Base-by-base conservation (phyloP, 2,113 vertebrate genomes). In the Pipra filicauda region DNA sequence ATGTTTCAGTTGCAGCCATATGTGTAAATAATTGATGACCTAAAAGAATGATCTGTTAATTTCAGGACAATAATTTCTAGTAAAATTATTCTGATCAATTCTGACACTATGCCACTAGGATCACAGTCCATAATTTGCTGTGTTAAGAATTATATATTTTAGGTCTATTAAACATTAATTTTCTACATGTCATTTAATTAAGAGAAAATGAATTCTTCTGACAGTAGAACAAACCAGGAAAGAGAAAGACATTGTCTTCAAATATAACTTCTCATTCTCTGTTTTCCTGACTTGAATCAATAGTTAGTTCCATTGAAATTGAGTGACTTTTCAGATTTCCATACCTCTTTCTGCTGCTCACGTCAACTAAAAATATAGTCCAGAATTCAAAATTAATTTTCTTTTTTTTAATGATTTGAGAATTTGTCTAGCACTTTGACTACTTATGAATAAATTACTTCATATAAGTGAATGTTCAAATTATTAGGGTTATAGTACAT, bases 21-120 rank as follows among this genome's bases (percentile, higher is more conserved):
- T 94, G 57, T 94, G 39, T 49, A 95, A 93, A 16, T 81, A 95
- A 91, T 58, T 88, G 82, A 75, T 93, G 75, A 95, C 85, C 94
- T 91, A 97, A 95, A 87, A 96, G 80, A 92, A 96, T 86, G 84
- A 97, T 94, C 89, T 92, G 94, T 96, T 98, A 95, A 92, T 91
- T 80, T 65, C 51, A 95, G 91, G 43, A 95, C 30, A 91, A 89
- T 69, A 96, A 88, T 91, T 95, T n/a, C 20, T 48, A 77, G 57
- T 95, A 92, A 97, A 98, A 97, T 97, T 97, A 97, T 96, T 96
- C 97, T 97, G 87, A 95, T 89, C 75, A 79, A 87, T 95, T 85
- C 57, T 97, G 92, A 96, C 91, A 96, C 75, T 88, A 78, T 83
- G 73, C 75, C 59, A 54, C 78, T 92, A 96, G 49, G 54, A 95